Evolutionary conservation across 92 coral and sea anemone species (phyloP).

Genomic region (Parazoanthus darwini): DNA sequence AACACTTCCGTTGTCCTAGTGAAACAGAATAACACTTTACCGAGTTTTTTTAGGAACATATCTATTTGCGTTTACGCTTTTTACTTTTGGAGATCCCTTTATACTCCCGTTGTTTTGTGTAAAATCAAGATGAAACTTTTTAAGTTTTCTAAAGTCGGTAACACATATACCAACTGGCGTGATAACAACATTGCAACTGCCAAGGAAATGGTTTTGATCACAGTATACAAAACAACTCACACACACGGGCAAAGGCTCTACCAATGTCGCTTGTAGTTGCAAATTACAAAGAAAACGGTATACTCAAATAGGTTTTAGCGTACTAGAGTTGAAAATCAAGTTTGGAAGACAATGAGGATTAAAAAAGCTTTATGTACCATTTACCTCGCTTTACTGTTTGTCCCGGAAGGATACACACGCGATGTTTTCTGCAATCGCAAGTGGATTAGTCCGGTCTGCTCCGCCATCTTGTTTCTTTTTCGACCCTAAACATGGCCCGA

Average conservation of each 20-base stretch:
- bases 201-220: neutral
- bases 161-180: neutral
- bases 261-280: neutral
- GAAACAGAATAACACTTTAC: no score
- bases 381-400: neutral
- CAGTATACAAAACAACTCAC: neutral
- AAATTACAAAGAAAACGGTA: neutral
- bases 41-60: no score
- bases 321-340: neutral
- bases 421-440: conserved; percentile 1
- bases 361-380: neutral
- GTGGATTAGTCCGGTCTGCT: neutral
- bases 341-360: conserved; percentile 7
- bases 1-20: no score
- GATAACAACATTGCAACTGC: no score
- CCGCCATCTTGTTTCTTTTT: conserved; percentile 40
- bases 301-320: neutral
- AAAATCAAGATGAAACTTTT: neutral
- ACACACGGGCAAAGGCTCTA: neutral
- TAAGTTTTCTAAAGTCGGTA: neutral
- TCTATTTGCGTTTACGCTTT: no score
- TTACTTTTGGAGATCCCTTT: no score
- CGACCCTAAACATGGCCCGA: neutral
- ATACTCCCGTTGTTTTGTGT: neutral
- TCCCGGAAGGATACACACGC: conserved; percentile 22